These are phyloP conservation scores for Drosophila lacteicornis DNA, from an alignment of 1,140 invertebrate species.

Conservation along the genomic window DNA sequence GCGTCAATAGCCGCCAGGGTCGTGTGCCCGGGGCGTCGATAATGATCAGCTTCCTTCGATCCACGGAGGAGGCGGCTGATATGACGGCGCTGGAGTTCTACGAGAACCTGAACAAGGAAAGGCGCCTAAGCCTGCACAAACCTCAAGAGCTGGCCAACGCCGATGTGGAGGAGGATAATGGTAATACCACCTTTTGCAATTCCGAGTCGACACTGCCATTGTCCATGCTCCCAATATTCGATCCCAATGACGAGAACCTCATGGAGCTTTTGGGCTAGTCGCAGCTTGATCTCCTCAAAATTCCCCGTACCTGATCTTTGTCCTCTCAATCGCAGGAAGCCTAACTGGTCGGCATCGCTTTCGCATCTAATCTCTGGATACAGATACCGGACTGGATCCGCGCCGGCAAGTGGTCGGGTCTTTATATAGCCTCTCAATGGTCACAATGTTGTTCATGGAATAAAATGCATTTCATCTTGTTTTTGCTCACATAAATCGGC, in stretches of 20 bases:
- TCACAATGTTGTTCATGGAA: conserved; percentile 9
- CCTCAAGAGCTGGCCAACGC: not conserved
- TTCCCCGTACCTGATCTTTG: not conserved
- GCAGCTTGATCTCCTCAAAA: not conserved
- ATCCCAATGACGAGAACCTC: conserved; percentile 41
- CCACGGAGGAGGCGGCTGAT: conserved; percentile 11
- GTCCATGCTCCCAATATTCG: not conserved
- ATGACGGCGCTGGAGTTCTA: conserved; percentile 34
- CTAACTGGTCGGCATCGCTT: conserved; percentile 14
- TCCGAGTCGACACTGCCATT: too few species aligned
- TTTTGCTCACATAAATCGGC: conserved; percentile 21
- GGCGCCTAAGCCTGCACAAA: conserved; percentile 29
- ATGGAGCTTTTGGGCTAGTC: not conserved
- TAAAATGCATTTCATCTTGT: conserved; percentile 69
- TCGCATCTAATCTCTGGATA: conserved; percentile 41
- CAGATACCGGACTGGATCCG: conserved; percentile 5
- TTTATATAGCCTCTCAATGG: conserved; percentile 35
- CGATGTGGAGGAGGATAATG: not conserved
- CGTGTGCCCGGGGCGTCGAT: conserved; percentile 2
- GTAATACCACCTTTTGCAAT: conserved; percentile 16
- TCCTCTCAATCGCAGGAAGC: not conserved
- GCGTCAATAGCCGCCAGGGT: not conserved
- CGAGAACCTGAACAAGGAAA: conserved; percentile 36
- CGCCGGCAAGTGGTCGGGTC: not conserved
- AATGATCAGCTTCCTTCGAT: not conserved